A percentile compares a stretch with the other conserved stretches of the same genome.
These are phyloP conservation scores for Tapirus terrestris DNA, from an alignment of 2,113 vertebrate species.

Conservation along the genomic window DNA sequence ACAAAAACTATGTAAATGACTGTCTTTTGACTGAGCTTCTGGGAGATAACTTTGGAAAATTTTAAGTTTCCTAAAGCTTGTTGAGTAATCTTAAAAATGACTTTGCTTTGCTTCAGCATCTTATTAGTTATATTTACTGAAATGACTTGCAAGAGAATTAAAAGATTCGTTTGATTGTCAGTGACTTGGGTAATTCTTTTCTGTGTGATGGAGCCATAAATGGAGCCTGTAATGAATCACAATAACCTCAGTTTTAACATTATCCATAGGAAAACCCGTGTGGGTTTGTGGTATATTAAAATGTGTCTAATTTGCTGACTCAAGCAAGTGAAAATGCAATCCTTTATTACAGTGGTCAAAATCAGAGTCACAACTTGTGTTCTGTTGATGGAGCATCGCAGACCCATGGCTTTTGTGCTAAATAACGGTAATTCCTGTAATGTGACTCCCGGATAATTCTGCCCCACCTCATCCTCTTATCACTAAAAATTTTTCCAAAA, in stretches of 20 bases:
- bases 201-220: neutral
- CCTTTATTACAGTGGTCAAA: neutral
- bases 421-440: neutral
- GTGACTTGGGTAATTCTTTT: neutral
- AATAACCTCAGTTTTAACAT: neutral
- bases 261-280: neutral
- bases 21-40: neutral
- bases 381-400: neutral
- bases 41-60: neutral
- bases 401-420: neutral
- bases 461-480: neutral
- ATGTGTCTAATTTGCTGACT: neutral
- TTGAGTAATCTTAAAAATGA: neutral
- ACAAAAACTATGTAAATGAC: neutral
- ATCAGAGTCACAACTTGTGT: neutral
- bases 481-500: slow-evolving; percentile 1
- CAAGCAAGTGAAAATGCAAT: neutral
- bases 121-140: neutral
- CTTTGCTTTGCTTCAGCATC: neutral
- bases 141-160: neutral
- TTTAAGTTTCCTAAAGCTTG: slow-evolving; percentile 16
- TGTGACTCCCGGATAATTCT: neutral
- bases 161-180: neutral
- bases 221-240: neutral
- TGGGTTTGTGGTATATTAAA: neutral